Conservation (phyloP, 2,888 invertebrate genomes). For the Coelogynopora nodosa region DNA sequence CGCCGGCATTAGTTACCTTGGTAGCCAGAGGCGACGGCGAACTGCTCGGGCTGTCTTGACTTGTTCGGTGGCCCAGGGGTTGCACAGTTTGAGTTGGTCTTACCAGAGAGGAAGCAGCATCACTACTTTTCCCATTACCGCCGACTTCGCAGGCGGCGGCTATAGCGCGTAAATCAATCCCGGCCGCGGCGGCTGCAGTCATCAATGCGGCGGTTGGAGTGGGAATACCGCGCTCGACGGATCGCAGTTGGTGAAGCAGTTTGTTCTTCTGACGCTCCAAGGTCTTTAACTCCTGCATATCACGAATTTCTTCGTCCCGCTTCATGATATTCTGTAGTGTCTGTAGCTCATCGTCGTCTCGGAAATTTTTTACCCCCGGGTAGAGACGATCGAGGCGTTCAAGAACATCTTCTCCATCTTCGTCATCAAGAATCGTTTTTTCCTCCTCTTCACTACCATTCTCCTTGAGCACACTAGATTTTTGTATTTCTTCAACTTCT, state of each 20-base stretch:
- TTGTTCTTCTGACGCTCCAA: slow-evolving; percentile 34
- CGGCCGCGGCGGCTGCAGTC: neutral
- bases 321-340: slow-evolving; percentile 34
- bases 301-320: slow-evolving; percentile 36
- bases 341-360: slow-evolving; percentile 10
- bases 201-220: neutral
- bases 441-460: slow-evolving; percentile 14
- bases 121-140: neutral
- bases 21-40: neutral
- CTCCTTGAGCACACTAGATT: neutral
- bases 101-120: neutral
- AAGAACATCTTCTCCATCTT: neutral
- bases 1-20: neutral
- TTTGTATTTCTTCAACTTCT: neutral
- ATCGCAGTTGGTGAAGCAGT: slow-evolving; percentile 34
- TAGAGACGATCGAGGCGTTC: neutral
- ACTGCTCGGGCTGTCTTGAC: neutral
- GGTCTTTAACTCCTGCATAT: slow-evolving; percentile 36
- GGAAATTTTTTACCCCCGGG: neutral
- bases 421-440: neutral
- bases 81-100: neutral
- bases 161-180: neutral
- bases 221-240: slow-evolving; percentile 3
- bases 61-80: neutral
- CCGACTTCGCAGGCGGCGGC: neutral